Evolutionary conservation across 2,113 vertebrate genomes (phyloP).

Genomic region (Colinus virginianus): DNA sequence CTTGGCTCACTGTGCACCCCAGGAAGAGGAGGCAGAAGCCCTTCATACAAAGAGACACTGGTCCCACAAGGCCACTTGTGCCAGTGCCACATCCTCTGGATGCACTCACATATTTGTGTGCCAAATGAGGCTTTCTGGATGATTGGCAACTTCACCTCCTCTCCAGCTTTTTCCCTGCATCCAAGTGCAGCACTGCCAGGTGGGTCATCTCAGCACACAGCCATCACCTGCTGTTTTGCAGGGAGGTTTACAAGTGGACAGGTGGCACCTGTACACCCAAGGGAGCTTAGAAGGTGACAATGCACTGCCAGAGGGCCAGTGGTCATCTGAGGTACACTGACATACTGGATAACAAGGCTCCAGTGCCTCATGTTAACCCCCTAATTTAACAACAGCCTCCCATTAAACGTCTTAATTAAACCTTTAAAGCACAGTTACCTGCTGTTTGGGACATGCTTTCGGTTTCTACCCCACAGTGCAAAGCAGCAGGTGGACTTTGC

Average conservation of each 20-base stretch:
- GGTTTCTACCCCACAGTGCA: neutral
- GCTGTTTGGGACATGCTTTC: neutral
- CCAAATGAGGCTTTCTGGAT: neutral
- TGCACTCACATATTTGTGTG: neutral
- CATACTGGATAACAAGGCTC: neutral
- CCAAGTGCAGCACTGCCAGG: neutral
- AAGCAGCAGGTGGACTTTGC: neutral
- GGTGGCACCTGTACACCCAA: conserved; percentile 44
- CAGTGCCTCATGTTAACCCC: neutral
- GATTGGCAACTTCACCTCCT: neutral
- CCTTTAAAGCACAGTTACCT: neutral
- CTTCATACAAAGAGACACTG: neutral
- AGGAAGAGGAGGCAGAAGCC: neutral
- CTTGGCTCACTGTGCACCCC: neutral
- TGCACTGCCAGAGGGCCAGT: neutral
- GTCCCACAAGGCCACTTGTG: neutral
- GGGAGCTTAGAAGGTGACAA: conserved; percentile 19
- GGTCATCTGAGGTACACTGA: neutral
- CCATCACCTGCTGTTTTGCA: neutral
- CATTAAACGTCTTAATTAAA: neutral
- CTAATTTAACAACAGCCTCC: neutral
- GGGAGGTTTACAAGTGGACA: neutral
- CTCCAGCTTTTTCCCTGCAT: neutral
- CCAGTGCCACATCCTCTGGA: neutral
- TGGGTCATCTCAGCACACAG: fast-evolving